Conservation (phyloP, 2,888 invertebrate species). For the Agrenia bidenticulata region DNA sequence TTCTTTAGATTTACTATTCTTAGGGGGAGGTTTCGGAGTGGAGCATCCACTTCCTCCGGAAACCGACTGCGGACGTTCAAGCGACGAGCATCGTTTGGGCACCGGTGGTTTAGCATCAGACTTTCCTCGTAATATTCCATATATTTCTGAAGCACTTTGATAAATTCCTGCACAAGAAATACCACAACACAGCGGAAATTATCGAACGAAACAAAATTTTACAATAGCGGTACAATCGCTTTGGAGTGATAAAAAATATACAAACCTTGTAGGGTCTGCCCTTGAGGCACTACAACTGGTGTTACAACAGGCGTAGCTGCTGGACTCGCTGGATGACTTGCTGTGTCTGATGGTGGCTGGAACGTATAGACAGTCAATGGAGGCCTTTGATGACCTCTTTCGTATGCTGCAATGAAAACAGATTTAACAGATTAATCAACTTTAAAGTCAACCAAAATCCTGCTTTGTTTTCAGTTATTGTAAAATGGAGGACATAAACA, state of each 20-base stretch:
- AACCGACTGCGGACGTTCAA: conserved; percentile 68
- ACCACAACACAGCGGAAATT: neutral
- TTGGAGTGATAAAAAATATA: neutral
- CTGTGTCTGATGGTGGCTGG: conserved; percentile 68
- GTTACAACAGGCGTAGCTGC: conserved; percentile 39
- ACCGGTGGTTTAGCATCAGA: conserved; percentile 66
- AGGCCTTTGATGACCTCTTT: conserved; percentile 79
- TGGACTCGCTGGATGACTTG: conserved; percentile 58
- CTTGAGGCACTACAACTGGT: conserved; percentile 54
- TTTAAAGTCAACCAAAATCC: neutral
- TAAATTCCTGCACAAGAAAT: conserved; percentile 36
- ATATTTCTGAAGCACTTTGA: conserved; percentile 51
- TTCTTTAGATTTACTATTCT: conserved; percentile 33
- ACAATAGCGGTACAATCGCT: no score
- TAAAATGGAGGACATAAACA: no score
- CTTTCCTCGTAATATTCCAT: conserved; percentile 46
- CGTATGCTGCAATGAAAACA: conserved; percentile 66
- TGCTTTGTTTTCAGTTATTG: neutral
- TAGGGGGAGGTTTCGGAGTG: conserved; percentile 41
- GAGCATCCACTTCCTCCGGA: conserved; percentile 19
- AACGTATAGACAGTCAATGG: conserved; percentile 85
- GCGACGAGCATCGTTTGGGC: conserved; percentile 81
- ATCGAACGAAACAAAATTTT: neutral
- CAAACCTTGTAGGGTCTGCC: conserved; percentile 39
- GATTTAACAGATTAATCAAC: neutral